phyloP scores from a whole-genome alignment of 2,888 invertebrate genomes.

The Matsumyia berberina region DNA sequence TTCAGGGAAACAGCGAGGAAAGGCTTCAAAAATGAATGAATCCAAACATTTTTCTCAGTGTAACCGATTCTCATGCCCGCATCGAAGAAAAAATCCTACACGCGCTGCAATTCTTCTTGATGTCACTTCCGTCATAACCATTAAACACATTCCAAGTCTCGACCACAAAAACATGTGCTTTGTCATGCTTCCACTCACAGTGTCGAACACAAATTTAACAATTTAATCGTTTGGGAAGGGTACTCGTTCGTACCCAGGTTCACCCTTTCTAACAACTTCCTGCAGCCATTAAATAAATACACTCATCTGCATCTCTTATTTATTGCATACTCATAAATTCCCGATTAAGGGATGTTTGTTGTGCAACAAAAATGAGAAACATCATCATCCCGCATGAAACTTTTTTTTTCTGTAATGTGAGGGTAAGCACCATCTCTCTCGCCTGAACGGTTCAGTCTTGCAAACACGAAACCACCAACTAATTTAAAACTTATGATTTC shows the following conservation, averaged over 20 bases:
- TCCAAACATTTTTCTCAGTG: not conserved
- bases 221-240: conserved; percentile 39
- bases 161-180: conserved; percentile 19
- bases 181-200: not conserved
- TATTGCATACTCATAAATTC: conserved; percentile 66
- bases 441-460: conserved; percentile 32
- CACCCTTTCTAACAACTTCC: conserved; percentile 48
- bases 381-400: conserved; percentile 42
- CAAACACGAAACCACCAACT: conserved; percentile 54
- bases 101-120: conserved; percentile 9
- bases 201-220: conserved; percentile 39
- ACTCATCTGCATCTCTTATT: conserved; percentile 70
- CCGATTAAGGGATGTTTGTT: conserved; percentile 64
- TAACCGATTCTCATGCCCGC: conserved; percentile 27
- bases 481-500: conserved; percentile 68
- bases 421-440: conserved; percentile 25
- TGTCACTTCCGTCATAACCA: conserved; percentile 18
- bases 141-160: conserved; percentile 6
- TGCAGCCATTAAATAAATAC: conserved; percentile 54
- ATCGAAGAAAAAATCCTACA: conserved; percentile 8
- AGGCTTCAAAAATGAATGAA: too few relatives aligned
- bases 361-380: conserved; percentile 26
- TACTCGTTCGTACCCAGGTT: not conserved
- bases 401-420: conserved; percentile 1
- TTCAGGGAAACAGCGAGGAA: too few relatives aligned